Evolutionary conservation across 2,888 invertebrate genomes (phyloP).

Genomic region (Trimorus sp.): DNA sequence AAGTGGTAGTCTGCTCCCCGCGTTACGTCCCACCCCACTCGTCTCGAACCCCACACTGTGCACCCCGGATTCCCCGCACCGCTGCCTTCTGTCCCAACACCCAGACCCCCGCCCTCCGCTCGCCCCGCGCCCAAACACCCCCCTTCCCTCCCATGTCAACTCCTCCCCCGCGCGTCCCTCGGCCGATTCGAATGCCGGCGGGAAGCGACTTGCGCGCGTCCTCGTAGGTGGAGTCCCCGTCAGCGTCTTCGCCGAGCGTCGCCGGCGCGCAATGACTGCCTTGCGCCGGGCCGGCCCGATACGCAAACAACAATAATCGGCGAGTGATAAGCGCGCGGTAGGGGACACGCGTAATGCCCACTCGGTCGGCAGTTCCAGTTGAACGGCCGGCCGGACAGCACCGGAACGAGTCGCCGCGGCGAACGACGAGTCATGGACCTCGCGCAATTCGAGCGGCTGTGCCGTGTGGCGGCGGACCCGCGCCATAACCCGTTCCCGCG

Average conservation of each 20-base stretch:
- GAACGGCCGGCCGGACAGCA: conserved; percentile 45
- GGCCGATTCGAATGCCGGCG: conserved; percentile 1
- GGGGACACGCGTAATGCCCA: conserved; percentile 30
- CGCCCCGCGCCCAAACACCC: too few relatives aligned
- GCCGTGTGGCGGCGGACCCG: not conserved
- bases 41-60: too few relatives aligned
- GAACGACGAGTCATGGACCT: conserved; percentile 72
- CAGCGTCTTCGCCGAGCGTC: not conserved
- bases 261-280: conserved; percentile 2
- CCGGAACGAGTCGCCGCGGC: conserved; percentile 8
- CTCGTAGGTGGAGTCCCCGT: conserved; percentile 15
- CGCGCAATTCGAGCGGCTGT: conserved; percentile 59
- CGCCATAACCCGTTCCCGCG: conserved; percentile 82
- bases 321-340: conserved; percentile 37
- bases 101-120: too few relatives aligned
- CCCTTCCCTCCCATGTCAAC: too few relatives aligned
- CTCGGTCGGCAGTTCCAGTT: conserved; percentile 41
- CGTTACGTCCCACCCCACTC: too few relatives aligned
- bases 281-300: not conserved
- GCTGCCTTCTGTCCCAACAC: too few relatives aligned
- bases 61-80: too few relatives aligned
- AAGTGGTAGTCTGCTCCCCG: too few relatives aligned
- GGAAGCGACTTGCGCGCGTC: conserved; percentile 10
- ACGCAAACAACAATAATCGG: conserved; percentile 14
- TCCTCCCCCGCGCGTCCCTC: too few relatives aligned